These are phyloP conservation scores for Petrosia ficiformis DNA, from an alignment of 37 sponge, comb jelly and placozoan genomes.

Conservation along the genomic window DNA sequence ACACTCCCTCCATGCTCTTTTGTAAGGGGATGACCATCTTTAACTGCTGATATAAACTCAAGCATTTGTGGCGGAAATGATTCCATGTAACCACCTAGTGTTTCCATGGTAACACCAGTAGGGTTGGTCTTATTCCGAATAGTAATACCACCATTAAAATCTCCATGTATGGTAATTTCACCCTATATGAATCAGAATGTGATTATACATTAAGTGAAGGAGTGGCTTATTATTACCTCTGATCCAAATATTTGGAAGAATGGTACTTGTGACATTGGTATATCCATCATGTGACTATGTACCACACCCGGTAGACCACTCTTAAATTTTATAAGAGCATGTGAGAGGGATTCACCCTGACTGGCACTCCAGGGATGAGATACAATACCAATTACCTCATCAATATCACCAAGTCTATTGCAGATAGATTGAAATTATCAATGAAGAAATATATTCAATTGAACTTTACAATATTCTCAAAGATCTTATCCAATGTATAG, in stretches of 20 bases:
- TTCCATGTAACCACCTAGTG: slow-evolving; percentile 33
- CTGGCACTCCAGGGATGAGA: slow-evolving; percentile 1
- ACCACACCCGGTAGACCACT: slow-evolving; percentile 33
- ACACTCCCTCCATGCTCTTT: not conserved
- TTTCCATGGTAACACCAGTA: not conserved
- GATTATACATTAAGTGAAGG: not conserved
- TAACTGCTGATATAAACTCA: slow-evolving; percentile 22
- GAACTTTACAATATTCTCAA: slow-evolving; percentile 20
- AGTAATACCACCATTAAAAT: slow-evolving; percentile 53
- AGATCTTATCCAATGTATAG: slow-evolving; percentile 35
- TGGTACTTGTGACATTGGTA: slow-evolving; percentile 34
- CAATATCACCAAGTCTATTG: slow-evolving; percentile 28
- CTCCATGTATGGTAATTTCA: slow-evolving; percentile 55
- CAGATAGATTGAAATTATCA: not conserved
- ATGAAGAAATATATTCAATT: not conserved
- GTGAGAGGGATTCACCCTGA: slow-evolving; percentile 21
- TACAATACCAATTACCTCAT: slow-evolving; percentile 20
- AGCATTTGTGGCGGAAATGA: slow-evolving; percentile 39
- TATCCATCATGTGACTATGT: slow-evolving; percentile 9
- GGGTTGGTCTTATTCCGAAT: not conserved
- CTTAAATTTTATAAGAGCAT: slow-evolving; percentile 34
- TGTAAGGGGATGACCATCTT: not conserved
- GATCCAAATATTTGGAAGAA: slow-evolving; percentile 61
- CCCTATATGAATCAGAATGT: slow-evolving; percentile 28
- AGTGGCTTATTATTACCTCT: slow-evolving; percentile 18